phyloP scores from a whole-genome alignment of 2,888 invertebrate genomes.

The Malachius bipustulatus region DNA sequence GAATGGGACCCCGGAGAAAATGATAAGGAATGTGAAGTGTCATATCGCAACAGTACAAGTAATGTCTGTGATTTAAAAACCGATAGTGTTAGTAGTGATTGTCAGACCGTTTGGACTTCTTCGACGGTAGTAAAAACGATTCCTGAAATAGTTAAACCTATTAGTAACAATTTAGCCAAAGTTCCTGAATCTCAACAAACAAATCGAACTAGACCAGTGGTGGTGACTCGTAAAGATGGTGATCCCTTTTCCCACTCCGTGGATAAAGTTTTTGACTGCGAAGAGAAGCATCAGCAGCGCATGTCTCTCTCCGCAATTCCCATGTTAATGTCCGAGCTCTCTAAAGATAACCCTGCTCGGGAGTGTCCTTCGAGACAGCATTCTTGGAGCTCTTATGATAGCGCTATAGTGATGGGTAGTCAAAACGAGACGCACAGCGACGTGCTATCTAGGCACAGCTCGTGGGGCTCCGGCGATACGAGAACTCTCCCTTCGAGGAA shows the following conservation, averaged over 20 bases:
- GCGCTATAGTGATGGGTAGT: slow-evolving; percentile 54
- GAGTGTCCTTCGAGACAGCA: slow-evolving; percentile 56
- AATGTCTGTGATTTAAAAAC: slow-evolving; percentile 33
- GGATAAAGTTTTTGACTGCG: slow-evolving; percentile 59
- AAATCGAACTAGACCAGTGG: slow-evolving; percentile 1
- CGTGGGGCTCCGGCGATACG: slow-evolving; percentile 70
- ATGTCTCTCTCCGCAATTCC: slow-evolving; percentile 28
- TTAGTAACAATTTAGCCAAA: slow-evolving; percentile 27
- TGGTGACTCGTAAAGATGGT: slow-evolving; percentile 33
- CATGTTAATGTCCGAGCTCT: slow-evolving; percentile 33
- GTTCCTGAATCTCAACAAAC: slow-evolving; percentile 27
- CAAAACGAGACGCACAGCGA: slow-evolving; percentile 43
- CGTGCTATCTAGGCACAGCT: slow-evolving; percentile 60
- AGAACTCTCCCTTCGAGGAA: slow-evolving; percentile 52
- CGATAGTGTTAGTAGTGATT: slow-evolving; percentile 21
- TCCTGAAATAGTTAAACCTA: slow-evolving; percentile 24
- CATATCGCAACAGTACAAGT: slow-evolving; percentile 27
- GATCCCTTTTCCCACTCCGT: slow-evolving; percentile 61
- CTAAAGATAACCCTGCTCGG: slow-evolving; percentile 27
- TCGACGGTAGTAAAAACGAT: slow-evolving; percentile 30
- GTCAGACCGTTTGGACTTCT: slow-evolving; percentile 38
- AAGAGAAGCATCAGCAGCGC: slow-evolving; percentile 42
- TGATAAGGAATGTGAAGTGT: slow-evolving; percentile 14
- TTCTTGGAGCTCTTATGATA: slow-evolving; percentile 68
- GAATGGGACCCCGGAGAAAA: slow-evolving; percentile 59